These are phyloP conservation scores for Pluvialis apricaria DNA, from an alignment of 2,113 vertebrate genomes.

Conservation along the genomic window DNA sequence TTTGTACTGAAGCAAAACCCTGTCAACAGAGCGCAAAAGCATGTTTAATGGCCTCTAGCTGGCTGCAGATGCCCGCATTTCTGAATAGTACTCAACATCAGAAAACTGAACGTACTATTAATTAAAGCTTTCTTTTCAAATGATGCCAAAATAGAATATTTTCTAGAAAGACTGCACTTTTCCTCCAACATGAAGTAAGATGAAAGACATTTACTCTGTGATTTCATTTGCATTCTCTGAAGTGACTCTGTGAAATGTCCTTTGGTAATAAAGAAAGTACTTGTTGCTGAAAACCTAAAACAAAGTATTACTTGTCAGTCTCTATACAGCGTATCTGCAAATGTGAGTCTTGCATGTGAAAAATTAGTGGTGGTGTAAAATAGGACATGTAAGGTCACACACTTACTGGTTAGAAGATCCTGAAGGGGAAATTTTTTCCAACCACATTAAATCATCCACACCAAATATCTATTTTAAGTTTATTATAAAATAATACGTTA, in stretches of 20 bases:
- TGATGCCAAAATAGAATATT: constrained; percentile 42
- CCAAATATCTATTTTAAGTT: not conserved
- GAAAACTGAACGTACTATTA: constrained; percentile 51
- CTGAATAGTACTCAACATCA: constrained; percentile 63
- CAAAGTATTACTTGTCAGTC: constrained; percentile 36
- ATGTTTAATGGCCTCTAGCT: constrained; percentile 61
- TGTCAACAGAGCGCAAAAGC: constrained; percentile 51
- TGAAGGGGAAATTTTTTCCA: not conserved
- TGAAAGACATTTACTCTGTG: constrained; percentile 52
- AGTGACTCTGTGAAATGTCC: constrained; percentile 58
- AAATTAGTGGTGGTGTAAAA: constrained; percentile 11
- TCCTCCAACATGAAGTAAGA: constrained; percentile 20
- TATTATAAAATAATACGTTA: not conserved
- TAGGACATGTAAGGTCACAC: not conserved
- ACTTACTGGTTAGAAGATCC: not conserved
- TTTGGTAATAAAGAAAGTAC: constrained; percentile 40
- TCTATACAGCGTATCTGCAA: not conserved
- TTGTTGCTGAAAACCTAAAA: constrained; percentile 29
- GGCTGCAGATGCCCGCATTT: constrained; percentile 54
- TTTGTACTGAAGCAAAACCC: constrained; percentile 43
- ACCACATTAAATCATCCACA: not conserved
- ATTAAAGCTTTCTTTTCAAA: constrained; percentile 59
- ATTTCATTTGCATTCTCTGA: constrained; percentile 62
- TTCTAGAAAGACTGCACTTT: constrained; percentile 32
- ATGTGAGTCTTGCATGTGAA: not conserved